Conservation (phyloP, 2,797 vertebrate species). For the Pelodytes ibericus region DNA sequence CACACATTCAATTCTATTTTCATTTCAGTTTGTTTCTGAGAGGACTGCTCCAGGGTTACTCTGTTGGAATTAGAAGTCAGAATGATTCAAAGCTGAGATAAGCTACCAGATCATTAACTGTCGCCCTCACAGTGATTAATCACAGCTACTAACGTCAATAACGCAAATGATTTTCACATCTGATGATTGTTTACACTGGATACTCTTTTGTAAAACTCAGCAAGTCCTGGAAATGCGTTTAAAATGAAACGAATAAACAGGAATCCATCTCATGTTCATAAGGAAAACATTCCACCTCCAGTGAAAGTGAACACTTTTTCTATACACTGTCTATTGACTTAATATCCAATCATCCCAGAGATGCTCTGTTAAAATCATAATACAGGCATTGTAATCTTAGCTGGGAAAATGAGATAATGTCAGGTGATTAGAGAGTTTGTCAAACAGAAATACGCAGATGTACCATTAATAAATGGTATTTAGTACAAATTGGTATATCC, state of each 20-base stretch:
- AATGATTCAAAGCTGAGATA: slow-evolving; percentile 28
- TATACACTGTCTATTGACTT: neutral
- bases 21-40: slow-evolving; percentile 17
- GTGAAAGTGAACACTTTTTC: neutral
- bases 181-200: slow-evolving; percentile 8
- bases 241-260: slow-evolving; percentile 18
- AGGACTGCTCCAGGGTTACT: slow-evolving; percentile 36
- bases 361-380: neutral
- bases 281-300: slow-evolving; percentile 1
- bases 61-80: slow-evolving; percentile 38
- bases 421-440: too few relatives aligned
- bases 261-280: slow-evolving; percentile 6
- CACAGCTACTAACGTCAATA: slow-evolving; percentile 48
- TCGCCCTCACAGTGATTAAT: slow-evolving; percentile 40
- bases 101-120: slow-evolving; percentile 46
- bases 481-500: too few relatives aligned
- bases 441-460: too few relatives aligned
- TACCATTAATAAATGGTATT: too few relatives aligned
- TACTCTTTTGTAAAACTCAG: neutral
- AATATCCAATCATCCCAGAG: neutral
- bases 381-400: neutral
- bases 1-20: slow-evolving; percentile 5
- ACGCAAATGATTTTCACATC: slow-evolving; percentile 29
- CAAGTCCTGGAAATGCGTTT: slow-evolving; percentile 16
- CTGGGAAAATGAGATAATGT: neutral